These are phyloP conservation scores for Oreonectes daqikongensis DNA, from an alignment of 2,797 vertebrate species.

Conservation along the genomic window DNA sequence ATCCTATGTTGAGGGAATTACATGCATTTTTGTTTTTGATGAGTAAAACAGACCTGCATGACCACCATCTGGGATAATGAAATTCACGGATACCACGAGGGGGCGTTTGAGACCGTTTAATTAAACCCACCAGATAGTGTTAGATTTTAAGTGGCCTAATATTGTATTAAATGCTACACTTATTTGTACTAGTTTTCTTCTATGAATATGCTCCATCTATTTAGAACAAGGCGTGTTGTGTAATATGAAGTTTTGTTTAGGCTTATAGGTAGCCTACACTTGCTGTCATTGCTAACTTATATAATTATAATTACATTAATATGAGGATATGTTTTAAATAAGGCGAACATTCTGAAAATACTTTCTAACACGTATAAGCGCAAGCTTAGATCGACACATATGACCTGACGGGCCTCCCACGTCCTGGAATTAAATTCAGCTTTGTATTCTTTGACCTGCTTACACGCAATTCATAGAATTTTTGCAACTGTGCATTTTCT, in stretches of 20 bases:
- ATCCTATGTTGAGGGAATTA: neutral
- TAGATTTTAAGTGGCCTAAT: neutral
- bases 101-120: neutral
- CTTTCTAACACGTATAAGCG: too few species aligned
- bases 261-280: neutral
- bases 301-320: neutral
- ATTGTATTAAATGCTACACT: neutral
- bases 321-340: neutral
- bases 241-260: neutral
- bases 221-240: too few species aligned
- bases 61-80: neutral
- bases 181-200: neutral
- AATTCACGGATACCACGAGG: conserved; percentile 1
- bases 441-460: neutral
- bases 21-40: neutral
- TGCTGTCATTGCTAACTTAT: neutral
- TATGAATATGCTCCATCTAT: neutral
- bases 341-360: neutral
- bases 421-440: neutral
- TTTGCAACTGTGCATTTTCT: neutral
- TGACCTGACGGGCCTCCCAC: neutral
- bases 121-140: neutral
- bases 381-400: neutral
- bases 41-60: neutral
- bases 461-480: neutral